Conservation (phyloP, 2,113 vertebrate genomes). For the Petaurus breviceps region DNA sequence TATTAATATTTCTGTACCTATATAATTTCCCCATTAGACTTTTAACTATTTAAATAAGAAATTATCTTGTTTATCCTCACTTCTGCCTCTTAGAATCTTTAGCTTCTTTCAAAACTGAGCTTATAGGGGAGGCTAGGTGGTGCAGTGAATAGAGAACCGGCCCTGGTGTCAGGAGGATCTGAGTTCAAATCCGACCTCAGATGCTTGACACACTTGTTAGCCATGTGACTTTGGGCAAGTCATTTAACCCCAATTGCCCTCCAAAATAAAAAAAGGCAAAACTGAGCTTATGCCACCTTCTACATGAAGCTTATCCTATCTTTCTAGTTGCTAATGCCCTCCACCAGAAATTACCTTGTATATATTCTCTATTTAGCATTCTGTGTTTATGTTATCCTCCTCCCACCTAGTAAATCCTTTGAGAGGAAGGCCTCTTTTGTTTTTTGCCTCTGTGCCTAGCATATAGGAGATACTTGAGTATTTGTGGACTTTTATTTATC, state of each 20-base stretch:
- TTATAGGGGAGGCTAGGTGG: too few species aligned
- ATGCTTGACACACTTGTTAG: too few species aligned
- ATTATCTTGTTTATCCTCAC: not conserved
- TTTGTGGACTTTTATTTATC: not conserved
- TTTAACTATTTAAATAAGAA: not conserved
- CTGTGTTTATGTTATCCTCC: not conserved
- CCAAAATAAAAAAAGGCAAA: too few species aligned
- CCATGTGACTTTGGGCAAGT: too few species aligned
- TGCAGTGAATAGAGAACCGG: too few species aligned
- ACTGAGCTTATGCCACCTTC: not conserved
- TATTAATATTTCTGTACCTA: not conserved
- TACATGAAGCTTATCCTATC: not conserved
- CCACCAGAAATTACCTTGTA: not conserved
- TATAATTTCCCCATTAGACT: not conserved
- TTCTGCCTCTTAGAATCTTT: not conserved
- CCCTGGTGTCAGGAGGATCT: too few species aligned
- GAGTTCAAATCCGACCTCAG: too few species aligned
- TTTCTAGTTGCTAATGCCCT: not conserved
- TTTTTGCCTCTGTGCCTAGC: not conserved
- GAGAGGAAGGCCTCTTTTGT: not conserved
- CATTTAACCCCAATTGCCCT: too few species aligned
- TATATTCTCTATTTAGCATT: not conserved
- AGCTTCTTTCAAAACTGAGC: not conserved
- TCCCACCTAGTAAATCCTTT: not conserved
- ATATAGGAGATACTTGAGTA: not conserved